Evolutionary conservation across 1,140 invertebrate genomes (phyloP), one percentile per base, ranked within the genome.

Genomic region (Hirudo medicinalis): DNA sequence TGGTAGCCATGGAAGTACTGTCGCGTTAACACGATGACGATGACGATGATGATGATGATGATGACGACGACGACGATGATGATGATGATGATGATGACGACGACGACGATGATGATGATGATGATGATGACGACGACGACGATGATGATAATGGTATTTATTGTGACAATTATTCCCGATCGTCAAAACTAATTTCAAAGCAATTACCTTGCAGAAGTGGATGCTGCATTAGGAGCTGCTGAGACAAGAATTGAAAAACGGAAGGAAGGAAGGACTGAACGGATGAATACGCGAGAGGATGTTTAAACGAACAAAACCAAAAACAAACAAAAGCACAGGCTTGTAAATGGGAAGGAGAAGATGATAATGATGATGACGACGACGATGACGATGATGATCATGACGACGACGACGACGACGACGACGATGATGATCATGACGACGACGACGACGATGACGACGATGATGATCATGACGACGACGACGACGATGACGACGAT

Each of bases 281-380:
- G n/a, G n/a, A n/a, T n/a, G 40, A 11, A 6, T 40, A 40, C 40
- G 11, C 40, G 4, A 40, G 40, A 6, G 40, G 40, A 40, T 4
- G 40, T 40, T 40, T 11, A 40, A 40, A 40, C 40, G 4, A 11
- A 40, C 4, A 40, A 4, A 40, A n/a, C 6, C 2, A 36, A 36
- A 6, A 6, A 36, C 32, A 36, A 36, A 6, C 32, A 36, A n/a
- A n/a, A n/a, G n/a, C 32, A 36, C 32, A 36, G 6, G 32, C 32
- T 36, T 6, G 6, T 6, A 36, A 6, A 6, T 36, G 6, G 32
- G 20, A 25, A 29, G 20, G 19, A 29, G 3, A 67, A 29, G 63
- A 67, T 6, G 63, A 67, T 67, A 17, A 25, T 67, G 63, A 67
- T 67, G 63, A 67, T 67, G 63, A 67, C 36, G 63, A 67, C 36